Percentiles rank a stretch among this genome's conserved stretches.
phyloP scores from a whole-genome alignment of 2,113 vertebrate genomes.

The Cyphomyrus plagiostoma region DNA sequence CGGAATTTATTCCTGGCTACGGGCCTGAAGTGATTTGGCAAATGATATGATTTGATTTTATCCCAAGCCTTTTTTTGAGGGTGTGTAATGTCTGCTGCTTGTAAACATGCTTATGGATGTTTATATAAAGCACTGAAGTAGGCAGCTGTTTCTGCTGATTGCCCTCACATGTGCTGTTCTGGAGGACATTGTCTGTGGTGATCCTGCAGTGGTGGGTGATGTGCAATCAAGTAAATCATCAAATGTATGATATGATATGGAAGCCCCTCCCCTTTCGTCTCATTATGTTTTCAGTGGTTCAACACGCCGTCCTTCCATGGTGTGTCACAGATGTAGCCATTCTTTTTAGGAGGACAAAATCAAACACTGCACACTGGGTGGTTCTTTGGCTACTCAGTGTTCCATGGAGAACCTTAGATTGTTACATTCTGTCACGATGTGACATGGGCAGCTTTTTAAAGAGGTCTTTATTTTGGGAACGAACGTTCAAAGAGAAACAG shows the following conservation, averaged over 20 bases:
- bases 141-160: neutral
- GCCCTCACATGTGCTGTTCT: neutral
- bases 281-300: neutral
- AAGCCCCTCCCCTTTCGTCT: neutral
- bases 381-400: neutral
- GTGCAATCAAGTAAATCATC: neutral
- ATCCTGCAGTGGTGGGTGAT: neutral
- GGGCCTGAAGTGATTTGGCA: neutral
- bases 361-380: neutral
- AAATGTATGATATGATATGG: neutral
- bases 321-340: neutral
- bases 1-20: neutral
- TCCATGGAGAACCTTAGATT: neutral
- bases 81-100: neutral
- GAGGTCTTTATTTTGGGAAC: slow-evolving; percentile 17
- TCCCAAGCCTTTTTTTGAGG: neutral
- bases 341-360: neutral
- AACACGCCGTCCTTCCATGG: neutral
- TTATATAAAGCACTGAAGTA: neutral
- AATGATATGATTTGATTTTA: neutral
- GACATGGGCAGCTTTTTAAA: slow-evolving; percentile 31
- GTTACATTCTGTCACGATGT: neutral
- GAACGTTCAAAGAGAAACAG: neutral
- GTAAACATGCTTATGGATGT: neutral
- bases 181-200: neutral